Percentiles rank a stretch among this genome's conserved stretches.
Evolutionary conservation across 2,888 invertebrate species (phyloP).

Genomic region (Blastobasis adustella): DNA sequence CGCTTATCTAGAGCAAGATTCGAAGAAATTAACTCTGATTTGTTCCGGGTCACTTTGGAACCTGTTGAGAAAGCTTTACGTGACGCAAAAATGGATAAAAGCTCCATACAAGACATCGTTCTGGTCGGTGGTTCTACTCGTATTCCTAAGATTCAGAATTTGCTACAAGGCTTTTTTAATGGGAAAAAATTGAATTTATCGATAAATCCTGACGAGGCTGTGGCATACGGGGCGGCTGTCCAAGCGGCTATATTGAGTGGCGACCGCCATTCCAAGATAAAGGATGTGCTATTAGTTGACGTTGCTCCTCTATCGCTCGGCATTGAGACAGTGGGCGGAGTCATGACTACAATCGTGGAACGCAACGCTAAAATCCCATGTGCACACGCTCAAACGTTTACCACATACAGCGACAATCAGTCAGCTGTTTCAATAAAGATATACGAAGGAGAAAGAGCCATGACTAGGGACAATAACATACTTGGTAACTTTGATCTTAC

Average conservation of each 20-base stretch:
- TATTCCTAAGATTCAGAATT: conserved; percentile 85
- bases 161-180: conserved; percentile 83
- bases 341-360: conserved; percentile 84
- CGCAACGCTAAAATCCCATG: conserved; percentile 82
- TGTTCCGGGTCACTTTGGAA: conserved; percentile 81
- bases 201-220: conserved; percentile 88
- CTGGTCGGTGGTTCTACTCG: conserved; percentile 88
- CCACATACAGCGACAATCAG: conserved; percentile 88
- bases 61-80: conserved; percentile 85
- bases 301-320: conserved; percentile 79
- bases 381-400: conserved; percentile 81
- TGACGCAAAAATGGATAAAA: conserved; percentile 86
- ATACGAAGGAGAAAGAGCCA: conserved; percentile 84
- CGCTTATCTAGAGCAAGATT: conserved; percentile 83
- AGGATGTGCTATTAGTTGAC: conserved; percentile 77
- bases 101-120: conserved; percentile 83
- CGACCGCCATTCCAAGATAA: conserved; percentile 82
- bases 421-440: conserved; percentile 82
- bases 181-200: conserved; percentile 82
- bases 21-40: conserved; percentile 82
- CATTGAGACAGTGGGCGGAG: conserved; percentile 86
- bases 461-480: conserved; percentile 85
- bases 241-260: conserved; percentile 83
- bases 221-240: conserved; percentile 85
- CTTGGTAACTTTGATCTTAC: conserved; percentile 78